Evolutionary conservation across 2,113 vertebrate genomes (phyloP), one percentile per base, ranked within the genome.

Genomic region (Lycocorax pyrrhopterus): DNA sequence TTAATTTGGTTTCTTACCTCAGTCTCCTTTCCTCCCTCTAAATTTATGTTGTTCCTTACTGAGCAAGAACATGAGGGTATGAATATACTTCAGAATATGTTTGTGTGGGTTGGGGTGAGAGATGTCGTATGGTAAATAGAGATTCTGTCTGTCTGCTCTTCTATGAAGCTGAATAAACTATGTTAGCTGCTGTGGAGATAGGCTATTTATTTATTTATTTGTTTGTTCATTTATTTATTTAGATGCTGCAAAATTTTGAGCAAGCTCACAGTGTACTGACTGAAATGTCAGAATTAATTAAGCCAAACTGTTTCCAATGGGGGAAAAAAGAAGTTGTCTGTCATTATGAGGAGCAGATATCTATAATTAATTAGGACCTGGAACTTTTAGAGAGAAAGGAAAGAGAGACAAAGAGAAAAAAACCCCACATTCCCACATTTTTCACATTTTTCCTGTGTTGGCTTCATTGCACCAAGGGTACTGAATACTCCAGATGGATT

Each of bases 211-310:
- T 93, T 95, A n/a, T 82, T 75, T 75, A 63, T 88, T 91, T 90
- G 39, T 72, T 90, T 84, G 26, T 64, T 93, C 25, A 56, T 81
- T 93, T 89, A 89, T 91, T 93, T 91, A 83, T 95, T 94, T 71
- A 84, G 92, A 63, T 93, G 69, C 35, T 83, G 35, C 37, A 83
- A 79, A 96, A 88, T 47, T 75, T 49, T 63, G 47, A 94, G 86
- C 84, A 94, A 76, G 44, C 62, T 96, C 62, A 32, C 49, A 72
- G n/a, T 81, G 46, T 55, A 29, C 47, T 80, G 71, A 64, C 89
- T 89, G 73, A 96, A 96, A 95, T 93, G 78, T 93, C 96, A 96
- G 68, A 88, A 92, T 63, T 93, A 67, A 35, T 97, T 97, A 97
- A 94, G 80, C 51, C 69, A 84, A 95, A 92, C 56, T 76, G 71